Conservation (phyloP, 2,888 invertebrate genomes). For the Sminthurides aquaticus region DNA sequence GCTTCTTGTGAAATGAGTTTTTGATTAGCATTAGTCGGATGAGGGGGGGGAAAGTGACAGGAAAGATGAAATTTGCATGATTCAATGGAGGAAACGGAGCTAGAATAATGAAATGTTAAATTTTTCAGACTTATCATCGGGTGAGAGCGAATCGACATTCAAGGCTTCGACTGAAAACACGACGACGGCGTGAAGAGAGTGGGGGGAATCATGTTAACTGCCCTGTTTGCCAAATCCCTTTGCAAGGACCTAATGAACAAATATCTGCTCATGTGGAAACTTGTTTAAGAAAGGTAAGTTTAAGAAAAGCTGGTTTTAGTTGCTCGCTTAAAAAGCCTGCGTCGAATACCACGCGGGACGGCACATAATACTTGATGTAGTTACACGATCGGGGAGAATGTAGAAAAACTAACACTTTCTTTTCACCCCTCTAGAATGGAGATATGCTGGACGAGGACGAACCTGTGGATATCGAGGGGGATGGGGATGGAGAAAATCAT, state of each 20-base stretch:
- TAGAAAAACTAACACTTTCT: neutral
- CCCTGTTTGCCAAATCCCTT: slow-evolving; percentile 70
- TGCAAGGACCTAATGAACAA: slow-evolving; percentile 58
- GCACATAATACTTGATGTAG: too few species aligned
- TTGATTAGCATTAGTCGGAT: too few species aligned
- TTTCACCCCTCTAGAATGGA: slow-evolving; percentile 42
- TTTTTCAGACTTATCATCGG: slow-evolving; percentile 60
- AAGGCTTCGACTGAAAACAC: slow-evolving; percentile 59
- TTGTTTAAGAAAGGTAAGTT: slow-evolving; percentile 56
- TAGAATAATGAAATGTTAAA: too few species aligned
- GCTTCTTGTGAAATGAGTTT: too few species aligned
- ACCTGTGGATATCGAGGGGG: slow-evolving; percentile 58
- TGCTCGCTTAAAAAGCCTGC: too few species aligned
- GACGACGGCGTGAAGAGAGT: slow-evolving; percentile 58
- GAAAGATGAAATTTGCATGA: neutral
- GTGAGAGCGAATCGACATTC: slow-evolving; percentile 66
- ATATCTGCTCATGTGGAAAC: slow-evolving; percentile 66
- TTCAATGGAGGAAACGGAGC: neutral
- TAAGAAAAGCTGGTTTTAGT: neutral
- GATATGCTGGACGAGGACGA: slow-evolving; percentile 61
- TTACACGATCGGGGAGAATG: too few species aligned
- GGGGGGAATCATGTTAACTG: slow-evolving; percentile 57
- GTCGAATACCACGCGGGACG: too few species aligned
- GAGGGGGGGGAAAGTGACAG: too few species aligned
- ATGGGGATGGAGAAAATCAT: slow-evolving; percentile 62